Evolutionary conservation across 2,113 vertebrate genomes (phyloP), one percentile per base, ranked within the genome.

Genomic region (Thunnus maccoyii): DNA sequence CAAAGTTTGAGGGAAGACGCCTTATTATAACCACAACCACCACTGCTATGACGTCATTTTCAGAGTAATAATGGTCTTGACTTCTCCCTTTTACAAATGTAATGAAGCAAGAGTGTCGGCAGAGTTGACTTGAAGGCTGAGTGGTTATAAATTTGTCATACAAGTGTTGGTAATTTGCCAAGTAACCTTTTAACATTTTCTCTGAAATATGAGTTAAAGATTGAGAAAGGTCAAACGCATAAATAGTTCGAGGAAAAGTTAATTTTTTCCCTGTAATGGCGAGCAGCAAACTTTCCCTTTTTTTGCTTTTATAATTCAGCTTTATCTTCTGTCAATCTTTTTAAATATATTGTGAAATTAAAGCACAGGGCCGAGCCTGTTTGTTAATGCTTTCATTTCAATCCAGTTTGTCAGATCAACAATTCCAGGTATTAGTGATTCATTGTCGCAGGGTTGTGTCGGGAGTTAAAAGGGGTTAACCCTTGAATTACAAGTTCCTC

Each of bases 401-500:
- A 69, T 57, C 18, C 48, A 66, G 27, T 64, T 56, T 16, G 69
- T 57, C 22, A 18, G 32, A 70, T 27, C 16, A 51, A 47, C 13
- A 1, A 1, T 64, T 72, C 51, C 18, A 67, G 20, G 56, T 46
- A 25, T 41, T 9, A 9, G 0, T 41, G 55, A 16, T 65, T n/a
- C 3, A 51, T 14, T 27, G 0, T 20, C 30, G 18, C 32, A 41
- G 16, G 9, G 9, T 46, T 77, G 3, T 1, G 27, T n/a, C 54
- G 12, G 36, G 27, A 60, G 7, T 41, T 58, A 12, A 41, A 55
- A n/a, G 52, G 52, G 32, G 50, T 72, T 64, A 54, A 72, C 57
- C 41, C 46, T 8, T 56, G 1, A 50, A 57, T 69, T 73, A 58
- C 17, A 76, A 57, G 20, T 65, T 74, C 51, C 50, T 80, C 54